Evolutionary conservation across 1,140 invertebrate species (phyloP), one percentile per base, ranked within the genome.

Genomic region (Teleogryllus occipitalis): DNA sequence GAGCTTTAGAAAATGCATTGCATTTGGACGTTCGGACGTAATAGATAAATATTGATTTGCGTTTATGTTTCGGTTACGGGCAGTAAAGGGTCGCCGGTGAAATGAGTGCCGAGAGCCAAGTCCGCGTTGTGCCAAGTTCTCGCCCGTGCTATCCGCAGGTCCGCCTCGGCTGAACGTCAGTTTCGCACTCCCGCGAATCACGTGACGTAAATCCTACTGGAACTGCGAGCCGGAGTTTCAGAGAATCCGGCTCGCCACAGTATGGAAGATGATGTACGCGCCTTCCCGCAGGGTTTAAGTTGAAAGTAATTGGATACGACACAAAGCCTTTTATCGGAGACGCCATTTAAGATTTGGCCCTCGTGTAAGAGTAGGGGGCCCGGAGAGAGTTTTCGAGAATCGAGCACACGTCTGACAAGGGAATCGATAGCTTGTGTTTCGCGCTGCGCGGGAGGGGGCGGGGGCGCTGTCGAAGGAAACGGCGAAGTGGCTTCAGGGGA

Each of bases 261-360:
- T 7, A 65, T 65, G 54, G 54, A 65, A 65, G 54, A 65, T 65
- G 54, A 65, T 65, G 54, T 65, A 65, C 54, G 54, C 54, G 10
- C 54, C 54, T 65, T 18, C 18, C 54, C 18, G 18, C 54, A 65
- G 54, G 54, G 54, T 65, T 65, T 65, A 65, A 65, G 54, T 65
- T 65, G 54, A 65, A 65, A 65, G 54, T 65, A 65, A 65, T 65
- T 65, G 54, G 54, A 65, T 65, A 65, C 54, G 54, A 65, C 54
- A 18, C 54, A 10, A 65, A 65, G 18, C 54, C 54, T 65, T 65
- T 65, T 65, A 65, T 65, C 54, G 54, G 10, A 65, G 54, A 65
- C 54, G 54, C 54, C 54, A 65, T 65, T 65, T 65, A 65, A 65
- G 54, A 65, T 65, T 65, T 65, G 54, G 54, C 54, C 54, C 10